Evolutionary conservation across 2,113 vertebrate genomes (phyloP).

Genomic region (Myodes glareolus): DNA sequence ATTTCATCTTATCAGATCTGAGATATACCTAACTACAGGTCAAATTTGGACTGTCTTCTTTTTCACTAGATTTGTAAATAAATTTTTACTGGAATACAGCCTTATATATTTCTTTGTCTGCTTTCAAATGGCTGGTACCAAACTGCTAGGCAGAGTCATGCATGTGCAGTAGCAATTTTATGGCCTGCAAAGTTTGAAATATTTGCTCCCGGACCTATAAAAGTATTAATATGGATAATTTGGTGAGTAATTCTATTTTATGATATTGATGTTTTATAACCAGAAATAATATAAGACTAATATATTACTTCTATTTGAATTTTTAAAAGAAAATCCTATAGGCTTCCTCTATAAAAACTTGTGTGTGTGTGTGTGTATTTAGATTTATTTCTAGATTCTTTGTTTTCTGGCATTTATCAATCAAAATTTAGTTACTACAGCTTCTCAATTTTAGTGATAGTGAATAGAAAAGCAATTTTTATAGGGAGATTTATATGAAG

Average conservation of each 20-base stretch:
- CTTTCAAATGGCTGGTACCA: neutral
- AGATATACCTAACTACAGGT: neutral
- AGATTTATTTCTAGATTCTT: neutral
- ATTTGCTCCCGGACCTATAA: neutral
- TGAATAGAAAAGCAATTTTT: constrained; percentile 12
- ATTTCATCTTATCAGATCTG: neutral
- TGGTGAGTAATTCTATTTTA: neutral
- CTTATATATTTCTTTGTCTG: neutral
- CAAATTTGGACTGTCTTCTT: neutral
- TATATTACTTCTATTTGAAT: constrained; percentile 10
- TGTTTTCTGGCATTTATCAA: neutral
- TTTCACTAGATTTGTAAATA: constrained; percentile 28
- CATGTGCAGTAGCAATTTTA: neutral
- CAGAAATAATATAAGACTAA: neutral
- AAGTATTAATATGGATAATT: neutral
- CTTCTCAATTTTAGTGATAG: neutral
- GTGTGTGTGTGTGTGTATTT: neutral
- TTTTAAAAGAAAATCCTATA: neutral
- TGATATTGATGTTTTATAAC: neutral
- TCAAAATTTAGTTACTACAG: neutral
- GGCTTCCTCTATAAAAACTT: neutral
- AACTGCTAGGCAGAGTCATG: neutral
- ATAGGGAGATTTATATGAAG: neutral
- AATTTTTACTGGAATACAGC: neutral
- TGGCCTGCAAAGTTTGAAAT: neutral